phyloP scores from a whole-genome alignment of 2,797 vertebrate genomes.

The Pteropus rufus region DNA sequence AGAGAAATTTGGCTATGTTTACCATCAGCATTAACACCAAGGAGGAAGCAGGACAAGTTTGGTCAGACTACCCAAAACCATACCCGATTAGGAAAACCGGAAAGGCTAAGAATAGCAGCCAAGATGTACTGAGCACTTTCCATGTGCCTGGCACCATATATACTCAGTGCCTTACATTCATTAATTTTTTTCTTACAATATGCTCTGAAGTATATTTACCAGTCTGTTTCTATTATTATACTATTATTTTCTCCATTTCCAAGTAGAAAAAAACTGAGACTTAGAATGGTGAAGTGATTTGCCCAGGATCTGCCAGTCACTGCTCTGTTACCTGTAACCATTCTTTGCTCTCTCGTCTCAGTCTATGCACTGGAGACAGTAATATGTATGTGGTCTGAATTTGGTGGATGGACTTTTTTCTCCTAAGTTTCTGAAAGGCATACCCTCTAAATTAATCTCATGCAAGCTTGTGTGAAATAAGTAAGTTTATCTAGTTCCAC shows the following conservation, averaged over 20 bases:
- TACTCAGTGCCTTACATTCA: neutral
- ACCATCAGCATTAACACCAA: neutral
- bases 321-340: neutral
- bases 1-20: neutral
- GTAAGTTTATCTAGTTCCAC: neutral
- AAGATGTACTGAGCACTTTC: neutral
- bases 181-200: neutral
- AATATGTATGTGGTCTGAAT: neutral
- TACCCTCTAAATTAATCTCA: neutral
- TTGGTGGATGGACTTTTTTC: neutral
- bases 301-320: too few species aligned
- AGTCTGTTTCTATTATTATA: neutral
- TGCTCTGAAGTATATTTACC: neutral
- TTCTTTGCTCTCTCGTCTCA: neutral
- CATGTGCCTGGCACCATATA: neutral
- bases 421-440: neutral
- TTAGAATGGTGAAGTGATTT: neutral
- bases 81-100: neutral
- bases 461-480: neutral
- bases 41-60: neutral
- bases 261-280: neutral
- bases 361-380: neutral
- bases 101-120: neutral
- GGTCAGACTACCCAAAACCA: neutral
- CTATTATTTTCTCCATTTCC: neutral